Evolutionary conservation across 2,888 invertebrate species (phyloP).

Genomic region (Invenusta paracnida): DNA sequence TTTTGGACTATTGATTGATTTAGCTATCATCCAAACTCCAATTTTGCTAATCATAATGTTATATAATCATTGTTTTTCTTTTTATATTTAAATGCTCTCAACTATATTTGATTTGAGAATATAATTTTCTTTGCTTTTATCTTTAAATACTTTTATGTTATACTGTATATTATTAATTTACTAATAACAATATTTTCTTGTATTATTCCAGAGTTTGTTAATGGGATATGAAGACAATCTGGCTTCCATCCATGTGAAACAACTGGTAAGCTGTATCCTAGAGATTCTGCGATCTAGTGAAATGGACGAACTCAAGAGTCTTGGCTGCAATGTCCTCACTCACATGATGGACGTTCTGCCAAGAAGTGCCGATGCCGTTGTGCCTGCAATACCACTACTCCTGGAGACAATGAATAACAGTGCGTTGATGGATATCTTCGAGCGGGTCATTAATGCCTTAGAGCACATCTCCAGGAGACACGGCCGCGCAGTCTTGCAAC

Average conservation of each 20-base stretch:
- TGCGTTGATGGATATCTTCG: slow-evolving; percentile 23
- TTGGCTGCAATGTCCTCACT: slow-evolving; percentile 92
- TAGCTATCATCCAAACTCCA: too few species aligned
- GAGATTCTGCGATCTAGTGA: background rate
- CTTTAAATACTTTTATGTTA: too few species aligned
- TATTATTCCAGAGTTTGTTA: slow-evolving; percentile 65
- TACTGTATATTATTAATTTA: too few species aligned
- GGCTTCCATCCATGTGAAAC: slow-evolving; percentile 94
- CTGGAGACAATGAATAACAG: slow-evolving; percentile 69
- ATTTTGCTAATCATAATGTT: too few species aligned
- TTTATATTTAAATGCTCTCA: too few species aligned
- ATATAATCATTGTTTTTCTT: too few species aligned
- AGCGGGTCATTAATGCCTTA: slow-evolving; percentile 37
- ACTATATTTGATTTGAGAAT: too few species aligned
- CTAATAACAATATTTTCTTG: too few species aligned
- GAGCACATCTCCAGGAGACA: slow-evolving; percentile 38
- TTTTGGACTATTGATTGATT: too few species aligned
- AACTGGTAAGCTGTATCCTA: slow-evolving; percentile 74
- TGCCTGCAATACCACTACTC: slow-evolving; percentile 92
- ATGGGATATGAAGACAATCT: slow-evolving; percentile 98
- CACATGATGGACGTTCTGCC: slow-evolving; percentile 99
- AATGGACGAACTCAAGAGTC: slow-evolving; percentile 84
- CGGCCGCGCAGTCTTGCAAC: slow-evolving; percentile 27
- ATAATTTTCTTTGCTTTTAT: too few species aligned
- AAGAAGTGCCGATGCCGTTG: slow-evolving; percentile 82